Conservation (phyloP, 2,797 vertebrate genomes). For the Anas flavirostris region DNA sequence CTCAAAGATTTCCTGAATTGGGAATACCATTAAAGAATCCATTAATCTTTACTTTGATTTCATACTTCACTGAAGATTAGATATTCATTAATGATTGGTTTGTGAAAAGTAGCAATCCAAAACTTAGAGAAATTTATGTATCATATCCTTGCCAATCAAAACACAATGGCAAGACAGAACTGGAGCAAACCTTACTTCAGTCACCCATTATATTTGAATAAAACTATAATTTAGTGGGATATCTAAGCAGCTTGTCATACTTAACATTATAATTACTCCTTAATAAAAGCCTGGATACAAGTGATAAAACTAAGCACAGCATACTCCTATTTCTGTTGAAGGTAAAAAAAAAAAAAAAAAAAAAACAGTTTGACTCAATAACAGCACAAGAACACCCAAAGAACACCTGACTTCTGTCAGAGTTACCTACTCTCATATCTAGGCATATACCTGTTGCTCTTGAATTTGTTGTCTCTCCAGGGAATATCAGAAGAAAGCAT, state of each 20-base stretch:
- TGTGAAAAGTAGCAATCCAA: neutral
- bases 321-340: neutral
- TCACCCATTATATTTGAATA: neutral
- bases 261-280: neutral
- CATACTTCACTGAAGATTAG: neutral
- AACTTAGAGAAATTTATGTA: neutral
- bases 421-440: neutral
- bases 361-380: fast-evolving
- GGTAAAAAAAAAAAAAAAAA: neutral
- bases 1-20: neutral
- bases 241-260: neutral
- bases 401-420: neutral
- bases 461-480: neutral
- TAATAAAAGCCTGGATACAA: neutral
- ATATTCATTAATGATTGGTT: neutral
- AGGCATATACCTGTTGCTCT: neutral
- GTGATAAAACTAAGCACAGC: neutral
- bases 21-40: neutral
- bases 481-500: neutral
- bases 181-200: neutral
- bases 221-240: neutral
- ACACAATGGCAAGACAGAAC: neutral
- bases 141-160: neutral
- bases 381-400: neutral
- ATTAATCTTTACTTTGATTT: neutral